A percentile compares a stretch with the other conserved stretches of the same genome.
phyloP scores from a whole-genome alignment of 2,888 invertebrate genomes.

The Drosophila lutescens region DNA sequence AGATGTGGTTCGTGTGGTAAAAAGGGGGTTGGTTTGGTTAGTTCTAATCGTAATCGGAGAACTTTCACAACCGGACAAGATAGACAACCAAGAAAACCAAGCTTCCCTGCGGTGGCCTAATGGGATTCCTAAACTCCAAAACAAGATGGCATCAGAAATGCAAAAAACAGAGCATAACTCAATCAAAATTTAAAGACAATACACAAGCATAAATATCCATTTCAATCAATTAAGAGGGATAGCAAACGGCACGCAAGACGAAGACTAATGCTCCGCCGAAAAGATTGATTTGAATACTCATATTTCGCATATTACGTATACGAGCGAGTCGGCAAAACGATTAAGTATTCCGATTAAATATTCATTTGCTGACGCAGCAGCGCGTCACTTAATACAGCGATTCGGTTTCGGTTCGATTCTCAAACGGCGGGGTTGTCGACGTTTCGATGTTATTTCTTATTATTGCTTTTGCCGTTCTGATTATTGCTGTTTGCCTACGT shows the following conservation, averaged over 20 bases:
- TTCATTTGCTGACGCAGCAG: slow-evolving; percentile 77
- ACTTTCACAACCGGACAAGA: slow-evolving; percentile 4
- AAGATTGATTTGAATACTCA: slow-evolving; percentile 58
- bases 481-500: slow-evolving; percentile 65
- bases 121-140: slow-evolving; percentile 14
- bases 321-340: slow-evolving; percentile 45
- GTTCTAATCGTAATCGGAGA: slow-evolving; percentile 1
- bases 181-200: slow-evolving; percentile 15
- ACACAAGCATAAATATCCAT: slow-evolving; percentile 1
- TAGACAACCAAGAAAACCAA: background rate
- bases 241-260: slow-evolving; percentile 5
- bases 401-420: slow-evolving; percentile 7
- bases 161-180: slow-evolving; percentile 4
- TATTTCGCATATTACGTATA: slow-evolving; percentile 58
- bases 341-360: slow-evolving; percentile 72
- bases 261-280: slow-evolving; percentile 13
- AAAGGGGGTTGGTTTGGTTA: background rate
- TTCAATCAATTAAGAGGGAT: slow-evolving; percentile 26
- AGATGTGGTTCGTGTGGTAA: background rate
- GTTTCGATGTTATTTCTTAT: slow-evolving; percentile 30
- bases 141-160: slow-evolving; percentile 18
- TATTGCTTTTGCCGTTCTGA: slow-evolving; percentile 48
- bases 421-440: slow-evolving; percentile 32
- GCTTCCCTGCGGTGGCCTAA: slow-evolving; percentile 4
- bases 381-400: slow-evolving; percentile 63